Evolutionary conservation across 2,113 vertebrate species (phyloP).

Genomic region (Rhizomys pruinosus): DNA sequence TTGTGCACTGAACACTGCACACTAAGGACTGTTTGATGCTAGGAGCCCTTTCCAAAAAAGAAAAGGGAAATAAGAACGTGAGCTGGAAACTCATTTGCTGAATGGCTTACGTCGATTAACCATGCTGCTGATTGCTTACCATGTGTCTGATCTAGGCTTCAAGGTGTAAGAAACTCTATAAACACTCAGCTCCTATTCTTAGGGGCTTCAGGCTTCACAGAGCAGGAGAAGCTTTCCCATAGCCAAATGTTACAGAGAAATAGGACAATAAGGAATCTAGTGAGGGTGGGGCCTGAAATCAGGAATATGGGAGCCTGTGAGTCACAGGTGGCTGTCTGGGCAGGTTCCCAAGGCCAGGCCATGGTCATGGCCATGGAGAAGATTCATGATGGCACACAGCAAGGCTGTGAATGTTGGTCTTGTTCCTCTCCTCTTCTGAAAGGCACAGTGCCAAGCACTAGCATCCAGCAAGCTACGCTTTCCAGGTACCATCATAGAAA

Average conservation of each 20-base stretch:
- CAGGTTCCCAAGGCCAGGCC: background rate
- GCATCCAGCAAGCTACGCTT: background rate
- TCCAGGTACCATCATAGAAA: background rate
- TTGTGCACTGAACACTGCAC: constrained; percentile 38
- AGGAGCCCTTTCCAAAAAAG: background rate
- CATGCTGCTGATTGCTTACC: background rate
- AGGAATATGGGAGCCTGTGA: background rate
- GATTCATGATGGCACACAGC: too few relatives aligned
- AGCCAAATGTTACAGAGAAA: background rate
- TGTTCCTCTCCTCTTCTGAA: background rate
- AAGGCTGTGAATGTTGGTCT: background rate
- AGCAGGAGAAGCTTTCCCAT: background rate
- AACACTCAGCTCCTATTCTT: background rate
- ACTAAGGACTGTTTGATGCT: constrained; percentile 10
- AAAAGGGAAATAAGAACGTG: background rate
- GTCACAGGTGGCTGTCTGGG: background rate
- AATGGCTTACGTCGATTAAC: background rate
- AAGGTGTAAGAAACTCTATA: background rate
- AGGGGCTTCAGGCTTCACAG: background rate
- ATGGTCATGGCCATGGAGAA: background rate
- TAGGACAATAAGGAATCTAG: background rate
- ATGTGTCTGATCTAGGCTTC: background rate
- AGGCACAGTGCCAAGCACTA: background rate
- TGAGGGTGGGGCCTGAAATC: background rate
- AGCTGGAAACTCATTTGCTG: background rate